Percentiles rank a stretch among this genome's conserved stretches.
phyloP scores from a whole-genome alignment of 2,797 vertebrate genomes.

The Choloepus didactylus region DNA sequence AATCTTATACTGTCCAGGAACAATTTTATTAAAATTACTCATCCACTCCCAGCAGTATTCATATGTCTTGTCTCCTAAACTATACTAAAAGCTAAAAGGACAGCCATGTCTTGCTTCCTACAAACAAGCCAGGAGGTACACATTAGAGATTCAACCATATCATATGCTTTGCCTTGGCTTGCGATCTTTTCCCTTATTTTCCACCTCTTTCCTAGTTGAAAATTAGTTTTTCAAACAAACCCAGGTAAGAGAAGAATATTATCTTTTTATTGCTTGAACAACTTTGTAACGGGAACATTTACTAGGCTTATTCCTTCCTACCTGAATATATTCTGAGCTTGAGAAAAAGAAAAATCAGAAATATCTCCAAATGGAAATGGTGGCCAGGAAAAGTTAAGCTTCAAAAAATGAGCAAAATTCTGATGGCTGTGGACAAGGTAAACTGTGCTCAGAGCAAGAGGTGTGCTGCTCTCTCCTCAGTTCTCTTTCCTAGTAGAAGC shows the following conservation, averaged over 20 bases:
- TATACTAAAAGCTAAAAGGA: not conserved
- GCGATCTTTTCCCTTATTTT: not conserved
- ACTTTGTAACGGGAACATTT: not conserved
- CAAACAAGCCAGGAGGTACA: not conserved
- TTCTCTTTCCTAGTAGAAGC: not conserved
- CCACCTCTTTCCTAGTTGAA: not conserved
- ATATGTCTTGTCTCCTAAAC: not conserved
- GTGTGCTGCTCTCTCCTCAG: not conserved
- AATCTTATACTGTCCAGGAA: not conserved
- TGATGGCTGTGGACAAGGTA: not conserved
- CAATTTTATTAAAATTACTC: not conserved
- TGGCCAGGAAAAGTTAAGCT: conserved; percentile 2
- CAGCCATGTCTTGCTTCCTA: not conserved
- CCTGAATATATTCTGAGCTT: not conserved
- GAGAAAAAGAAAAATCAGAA: not conserved
- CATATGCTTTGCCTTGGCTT: conserved; percentile 16
- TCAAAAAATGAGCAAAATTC: not conserved
- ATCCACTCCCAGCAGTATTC: not conserved
- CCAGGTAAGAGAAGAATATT: not conserved
- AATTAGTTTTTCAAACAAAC: conserved; percentile 36
- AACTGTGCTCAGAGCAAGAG: not conserved
- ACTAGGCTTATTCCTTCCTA: not conserved
- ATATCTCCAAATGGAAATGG: not conserved
- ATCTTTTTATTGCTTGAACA: not conserved
- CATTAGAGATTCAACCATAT: not conserved